Conservation (phyloP, 2,113 vertebrate species). For the Grammomys surdaster region DNA sequence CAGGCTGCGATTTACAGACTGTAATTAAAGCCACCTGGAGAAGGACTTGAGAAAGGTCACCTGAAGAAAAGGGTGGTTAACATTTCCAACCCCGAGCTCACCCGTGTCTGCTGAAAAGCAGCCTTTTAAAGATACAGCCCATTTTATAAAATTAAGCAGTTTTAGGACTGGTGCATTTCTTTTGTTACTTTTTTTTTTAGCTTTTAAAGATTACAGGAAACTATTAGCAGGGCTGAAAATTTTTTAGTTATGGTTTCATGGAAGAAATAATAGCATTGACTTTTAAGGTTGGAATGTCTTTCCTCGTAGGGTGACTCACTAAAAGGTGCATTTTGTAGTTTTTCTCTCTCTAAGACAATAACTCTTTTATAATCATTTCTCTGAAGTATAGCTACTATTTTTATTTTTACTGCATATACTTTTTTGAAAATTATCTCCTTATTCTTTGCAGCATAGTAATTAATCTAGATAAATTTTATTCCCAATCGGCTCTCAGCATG, state of each 20-base stretch:
- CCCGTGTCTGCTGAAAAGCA: not conserved
- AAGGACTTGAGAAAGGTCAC: conserved; percentile 4
- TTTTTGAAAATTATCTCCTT: conserved; percentile 25
- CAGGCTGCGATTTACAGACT: not conserved
- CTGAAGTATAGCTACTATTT: conserved; percentile 20
- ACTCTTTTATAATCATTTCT: conserved; percentile 35
- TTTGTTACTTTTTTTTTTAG: conserved; percentile 36
- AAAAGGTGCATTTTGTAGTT: not conserved
- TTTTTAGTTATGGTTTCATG: conserved; percentile 53
- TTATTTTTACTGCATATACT: not conserved
- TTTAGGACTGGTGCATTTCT: not conserved
- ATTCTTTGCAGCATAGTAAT: not conserved
- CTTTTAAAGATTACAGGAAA: conserved; percentile 61
- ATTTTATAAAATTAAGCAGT: conserved; percentile 55
- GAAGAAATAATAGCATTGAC: conserved; percentile 47
- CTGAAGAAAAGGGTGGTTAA: conserved; percentile 43
- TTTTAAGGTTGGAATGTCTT: conserved; percentile 59
- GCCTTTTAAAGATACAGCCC: conserved; percentile 30
- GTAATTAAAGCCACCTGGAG: conserved; percentile 46
- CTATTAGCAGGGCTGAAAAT: conserved; percentile 26
- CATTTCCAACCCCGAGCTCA: conserved; percentile 6
- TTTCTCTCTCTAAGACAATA: not conserved
- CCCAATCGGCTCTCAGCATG: not conserved
- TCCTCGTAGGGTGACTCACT: not conserved
- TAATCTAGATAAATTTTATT: not conserved